Percentiles rank a stretch among this genome's conserved stretches.
These are phyloP conservation scores for Leptinotarsa peninsularis DNA, from an alignment of 2,888 invertebrate species.

Conservation along the genomic window DNA sequence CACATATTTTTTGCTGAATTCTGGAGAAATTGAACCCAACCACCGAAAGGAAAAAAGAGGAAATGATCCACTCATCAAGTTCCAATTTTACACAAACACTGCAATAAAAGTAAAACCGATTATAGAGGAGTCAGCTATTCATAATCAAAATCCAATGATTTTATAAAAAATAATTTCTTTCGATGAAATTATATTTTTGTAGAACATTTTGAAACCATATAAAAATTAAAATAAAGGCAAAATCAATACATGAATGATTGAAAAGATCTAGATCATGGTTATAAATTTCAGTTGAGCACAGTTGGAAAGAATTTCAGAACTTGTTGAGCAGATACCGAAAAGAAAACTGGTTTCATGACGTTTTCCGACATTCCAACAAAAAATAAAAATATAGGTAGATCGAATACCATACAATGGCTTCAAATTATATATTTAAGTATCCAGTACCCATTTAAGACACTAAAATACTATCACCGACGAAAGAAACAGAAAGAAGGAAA, in stretches of 20 bases:
- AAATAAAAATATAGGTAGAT: background rate
- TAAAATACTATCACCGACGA: conserved; percentile 33
- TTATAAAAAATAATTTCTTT: background rate
- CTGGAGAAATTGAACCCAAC: conserved; percentile 46
- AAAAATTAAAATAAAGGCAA: no score
- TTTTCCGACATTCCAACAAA: conserved; percentile 3
- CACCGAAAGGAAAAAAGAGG: conserved; percentile 42
- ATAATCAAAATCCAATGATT: background rate
- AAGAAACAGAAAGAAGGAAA: conserved; percentile 28
- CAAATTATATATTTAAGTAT: conserved; percentile 38
- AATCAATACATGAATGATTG: no score
- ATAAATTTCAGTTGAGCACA: no score
- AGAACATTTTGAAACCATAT: no score
- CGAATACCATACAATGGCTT: conserved; percentile 22
- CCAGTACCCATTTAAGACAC: conserved; percentile 28
- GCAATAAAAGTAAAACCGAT: background rate
- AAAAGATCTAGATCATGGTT: no score
- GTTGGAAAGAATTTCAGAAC: background rate
- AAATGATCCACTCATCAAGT: background rate
- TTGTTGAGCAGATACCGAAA: background rate
- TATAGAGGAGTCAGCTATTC: no score
- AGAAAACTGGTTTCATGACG: background rate
- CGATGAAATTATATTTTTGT: no score
- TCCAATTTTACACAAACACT: background rate
- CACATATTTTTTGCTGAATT: conserved; percentile 33